Base-by-base conservation (phyloP, 2,797 vertebrate genomes). In the Protosalanx chinensis region DNA sequence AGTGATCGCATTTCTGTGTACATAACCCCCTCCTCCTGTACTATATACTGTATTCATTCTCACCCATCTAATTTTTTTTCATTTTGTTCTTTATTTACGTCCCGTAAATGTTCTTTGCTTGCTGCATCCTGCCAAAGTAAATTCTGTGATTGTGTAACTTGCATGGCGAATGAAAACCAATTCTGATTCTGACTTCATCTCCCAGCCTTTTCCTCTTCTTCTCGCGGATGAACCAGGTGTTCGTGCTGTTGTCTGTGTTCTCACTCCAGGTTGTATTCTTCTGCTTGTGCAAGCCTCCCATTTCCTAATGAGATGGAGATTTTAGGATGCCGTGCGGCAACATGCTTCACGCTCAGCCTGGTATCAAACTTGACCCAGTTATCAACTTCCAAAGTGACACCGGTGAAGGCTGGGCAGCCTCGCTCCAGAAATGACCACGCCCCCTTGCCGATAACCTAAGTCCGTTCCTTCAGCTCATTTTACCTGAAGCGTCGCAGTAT, bases 401-500 rank as follows among this genome's bases (percentile, higher is more conserved):
- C 6, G 2, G 4, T 29, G 53, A 53, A 53, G 51, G 18, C 51
- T n/a, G 51, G 18, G 3, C 2, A 1, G 3, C 51, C 10, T 10
- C 37, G 37, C 37, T 2, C 8, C 37, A 41, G 10, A 3, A 41
- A 41, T 12, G 37, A 41, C 64, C 64, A 49, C 64, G 6, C 64
- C 6, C 41, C 46, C 46, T 30, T 10, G 27, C 27, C 30, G 27
- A 51, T 53, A 67, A 67, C 41, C 64, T 16, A 8, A 18, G 27
- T 23, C 49, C 13, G 16, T 32, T 67, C 15, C 5, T 23, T 23
- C 13, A 29, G 18, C 27, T 74, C 79, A 74, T 74, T 85, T 78
- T 53, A 81, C 88, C 85, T 67, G 68, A 56, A 86, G 89, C 80
- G 80, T 87, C 84, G 85, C 88, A 88, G 88, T 89, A 82, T 84